Base-by-base conservation (phyloP, 2,113 vertebrate species). In the Tachycineta bicolor region DNA sequence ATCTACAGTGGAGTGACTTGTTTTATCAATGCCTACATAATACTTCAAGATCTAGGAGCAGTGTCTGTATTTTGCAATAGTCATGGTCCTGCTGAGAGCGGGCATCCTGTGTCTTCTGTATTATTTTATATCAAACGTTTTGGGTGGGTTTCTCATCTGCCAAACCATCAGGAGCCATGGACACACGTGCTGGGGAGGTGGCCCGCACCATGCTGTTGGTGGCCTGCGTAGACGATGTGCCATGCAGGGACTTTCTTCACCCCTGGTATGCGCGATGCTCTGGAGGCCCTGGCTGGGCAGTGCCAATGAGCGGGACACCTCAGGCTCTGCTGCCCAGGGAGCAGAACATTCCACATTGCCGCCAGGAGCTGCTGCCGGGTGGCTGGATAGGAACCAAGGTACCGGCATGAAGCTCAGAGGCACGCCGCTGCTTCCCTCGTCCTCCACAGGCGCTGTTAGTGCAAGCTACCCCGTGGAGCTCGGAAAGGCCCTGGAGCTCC, bases 271-370 rank as follows among this genome's bases (percentile, higher is more conserved):
- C 5, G 3, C 9, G 5, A 6, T 56, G 46, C 26, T 55, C 10
- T 0, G 26, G 12, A 55, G 13, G 6, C 7, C 23, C 55, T 2
- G 85, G 25, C 33, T 1, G 52, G 12, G 59, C 33, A 10, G 5
- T 22, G 39, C 25, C 68, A 20, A 25, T 5, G 11, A 37, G 79
- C 0, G 10, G 60, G 47, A 20, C 74, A 14, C 8, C 14, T 9
- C 9, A 29, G 63, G 26, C 69, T 43, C 16, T 2, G 0, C 55
- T 64, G 58, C 41, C 31, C 37, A 0, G 76, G 33, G 22, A 34
- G 34, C 44, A 4, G 41, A 11, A 41, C 65, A 9, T 15, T 5
- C 60, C 6, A 1, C 12, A 3, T 0, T 1, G 15, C 47, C 23
- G n/a, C 24, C 75, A 6, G 60, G 3, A 50, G 55, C 73, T 20